Evolutionary conservation across 2,888 invertebrate genomes (phyloP).

Genomic region (Caenorhabditis panamensis): DNA sequence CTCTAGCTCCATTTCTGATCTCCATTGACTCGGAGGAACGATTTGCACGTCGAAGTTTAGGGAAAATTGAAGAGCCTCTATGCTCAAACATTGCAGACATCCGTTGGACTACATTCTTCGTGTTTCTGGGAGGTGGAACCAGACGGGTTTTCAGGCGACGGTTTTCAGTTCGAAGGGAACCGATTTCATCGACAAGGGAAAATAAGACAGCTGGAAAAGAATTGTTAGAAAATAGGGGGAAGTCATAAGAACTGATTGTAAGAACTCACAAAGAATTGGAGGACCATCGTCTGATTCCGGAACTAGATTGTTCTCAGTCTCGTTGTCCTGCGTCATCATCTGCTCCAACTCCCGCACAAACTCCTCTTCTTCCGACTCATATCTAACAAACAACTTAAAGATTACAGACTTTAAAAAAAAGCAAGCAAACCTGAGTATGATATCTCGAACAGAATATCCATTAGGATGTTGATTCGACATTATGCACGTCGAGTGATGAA

Average conservation of each 20-base stretch:
- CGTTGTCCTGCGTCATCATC: slow-evolving; percentile 63
- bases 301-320: slow-evolving; percentile 48
- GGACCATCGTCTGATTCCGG: slow-evolving; percentile 36
- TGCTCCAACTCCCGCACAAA: slow-evolving; percentile 78
- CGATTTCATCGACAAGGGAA: slow-evolving; percentile 79
- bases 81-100: slow-evolving; percentile 71
- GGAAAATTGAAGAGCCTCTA: slow-evolving; percentile 60
- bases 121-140: slow-evolving; percentile 48
- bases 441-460: slow-evolving; percentile 59
- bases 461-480: slow-evolving; percentile 56
- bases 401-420: not conserved
- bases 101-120: slow-evolving; percentile 67
- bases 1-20: slow-evolving; percentile 75
- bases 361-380: slow-evolving; percentile 79
- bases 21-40: slow-evolving; percentile 63
- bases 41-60: slow-evolving; percentile 59
- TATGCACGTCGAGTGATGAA: slow-evolving; percentile 35
- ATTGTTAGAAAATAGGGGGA: too few relatives aligned
- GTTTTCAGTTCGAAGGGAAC: slow-evolving; percentile 77
- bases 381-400: slow-evolving; percentile 62
- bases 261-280: slow-evolving; percentile 49
- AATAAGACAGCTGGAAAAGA: slow-evolving; percentile 78
- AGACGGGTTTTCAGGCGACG: slow-evolving; percentile 75
- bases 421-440: slow-evolving; percentile 43
- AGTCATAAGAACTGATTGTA: too few relatives aligned